These are phyloP conservation scores for Lepus oiostolus DNA, from an alignment of 2,797 vertebrate genomes.

Conservation along the genomic window DNA sequence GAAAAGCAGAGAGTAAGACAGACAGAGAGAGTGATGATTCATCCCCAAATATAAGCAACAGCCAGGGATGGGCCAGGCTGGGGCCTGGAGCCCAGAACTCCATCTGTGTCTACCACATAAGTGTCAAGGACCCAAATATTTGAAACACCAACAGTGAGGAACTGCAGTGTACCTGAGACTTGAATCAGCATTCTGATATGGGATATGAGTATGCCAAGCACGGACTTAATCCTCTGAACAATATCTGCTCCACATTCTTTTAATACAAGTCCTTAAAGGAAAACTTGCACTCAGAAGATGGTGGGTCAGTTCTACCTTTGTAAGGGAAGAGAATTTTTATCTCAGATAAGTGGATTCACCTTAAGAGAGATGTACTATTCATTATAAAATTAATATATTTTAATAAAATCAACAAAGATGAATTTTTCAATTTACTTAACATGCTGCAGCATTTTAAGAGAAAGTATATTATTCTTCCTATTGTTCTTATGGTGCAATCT, in stretches of 20 bases:
- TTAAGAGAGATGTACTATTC: background rate
- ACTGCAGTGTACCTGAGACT: too few relatives aligned
- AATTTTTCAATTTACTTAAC: background rate
- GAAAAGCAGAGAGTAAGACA: too few relatives aligned
- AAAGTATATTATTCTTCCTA: background rate
- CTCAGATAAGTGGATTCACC: background rate
- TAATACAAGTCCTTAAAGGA: background rate
- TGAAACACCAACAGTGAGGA: too few relatives aligned
- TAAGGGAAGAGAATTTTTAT: background rate
- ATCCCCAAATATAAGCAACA: too few relatives aligned
- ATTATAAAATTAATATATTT: background rate
- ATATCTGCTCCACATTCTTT: background rate
- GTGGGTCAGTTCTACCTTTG: background rate
- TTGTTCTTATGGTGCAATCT: slow-evolving; percentile 1
- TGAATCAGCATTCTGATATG: too few relatives aligned
- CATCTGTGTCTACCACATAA: too few relatives aligned
- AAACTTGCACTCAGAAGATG: background rate
- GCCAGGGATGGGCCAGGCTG: too few relatives aligned
- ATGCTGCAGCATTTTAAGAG: background rate
- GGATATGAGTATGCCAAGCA: too few relatives aligned
- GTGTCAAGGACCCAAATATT: too few relatives aligned
- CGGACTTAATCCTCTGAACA: too few relatives aligned
- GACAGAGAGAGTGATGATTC: too few relatives aligned
- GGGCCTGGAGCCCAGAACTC: too few relatives aligned
- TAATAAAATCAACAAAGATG: slow-evolving; percentile 28